Conservation (phyloP, 2,113 vertebrate species). For the Boleophthalmus pectinirostris region DNA sequence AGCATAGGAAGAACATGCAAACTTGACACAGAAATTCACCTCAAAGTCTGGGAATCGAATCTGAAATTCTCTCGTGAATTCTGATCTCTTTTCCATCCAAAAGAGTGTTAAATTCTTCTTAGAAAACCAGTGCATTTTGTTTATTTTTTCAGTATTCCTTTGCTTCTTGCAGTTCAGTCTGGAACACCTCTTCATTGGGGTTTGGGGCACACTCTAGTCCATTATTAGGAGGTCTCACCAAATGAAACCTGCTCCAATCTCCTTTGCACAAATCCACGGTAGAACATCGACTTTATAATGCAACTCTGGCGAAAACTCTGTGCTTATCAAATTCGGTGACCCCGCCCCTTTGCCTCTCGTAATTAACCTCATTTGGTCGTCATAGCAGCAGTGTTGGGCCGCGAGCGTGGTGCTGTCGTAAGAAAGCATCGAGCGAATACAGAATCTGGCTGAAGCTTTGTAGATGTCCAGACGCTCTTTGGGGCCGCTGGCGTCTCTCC, state of each 20-base stretch:
- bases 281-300: slow-evolving; percentile 79
- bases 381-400: slow-evolving; percentile 88
- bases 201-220: slow-evolving; percentile 78
- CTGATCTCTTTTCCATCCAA: background rate
- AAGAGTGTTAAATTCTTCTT: no score
- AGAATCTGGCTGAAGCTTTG: slow-evolving; percentile 83
- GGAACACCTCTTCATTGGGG: slow-evolving; percentile 80
- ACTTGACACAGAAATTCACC: no score
- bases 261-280: slow-evolving; percentile 92
- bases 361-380: slow-evolving; percentile 81
- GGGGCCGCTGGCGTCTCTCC: slow-evolving; percentile 85
- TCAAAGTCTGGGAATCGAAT: background rate
- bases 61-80: background rate
- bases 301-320: slow-evolving; percentile 52
- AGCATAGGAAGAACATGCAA: no score
- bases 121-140: background rate
- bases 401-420: slow-evolving; percentile 82
- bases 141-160: slow-evolving; percentile 78
- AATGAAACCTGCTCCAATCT: slow-evolving; percentile 87
- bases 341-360: slow-evolving; percentile 87
- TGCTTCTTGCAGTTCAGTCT: slow-evolving; percentile 83
- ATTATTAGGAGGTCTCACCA: slow-evolving; percentile 84
- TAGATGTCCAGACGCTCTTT: slow-evolving; percentile 87
- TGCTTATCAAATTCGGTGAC: slow-evolving; percentile 37
- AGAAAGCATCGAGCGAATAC: slow-evolving; percentile 86